Percentiles rank a stretch among this genome's conserved stretches.
Evolutionary conservation across 2,888 invertebrate species (phyloP).

Genomic region (Apamea anceps): DNA sequence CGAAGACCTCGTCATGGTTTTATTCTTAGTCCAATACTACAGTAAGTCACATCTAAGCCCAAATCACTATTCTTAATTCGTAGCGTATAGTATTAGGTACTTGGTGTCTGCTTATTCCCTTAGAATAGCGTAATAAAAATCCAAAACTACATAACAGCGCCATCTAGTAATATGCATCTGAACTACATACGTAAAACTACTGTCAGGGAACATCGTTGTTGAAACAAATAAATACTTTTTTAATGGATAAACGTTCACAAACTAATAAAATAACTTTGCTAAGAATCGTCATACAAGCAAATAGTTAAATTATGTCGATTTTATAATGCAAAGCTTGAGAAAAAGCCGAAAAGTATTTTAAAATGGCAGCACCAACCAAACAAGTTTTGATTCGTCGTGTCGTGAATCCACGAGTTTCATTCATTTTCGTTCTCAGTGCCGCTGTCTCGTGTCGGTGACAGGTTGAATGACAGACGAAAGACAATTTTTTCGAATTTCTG

Average conservation of each 20-base stretch:
- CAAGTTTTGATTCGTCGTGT: slow-evolving; percentile 33
- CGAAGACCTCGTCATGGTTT: not conserved
- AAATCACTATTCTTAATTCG: not conserved
- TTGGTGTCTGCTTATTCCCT: not conserved
- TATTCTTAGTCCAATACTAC: not conserved
- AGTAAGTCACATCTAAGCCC: too few species aligned
- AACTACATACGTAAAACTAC: not conserved
- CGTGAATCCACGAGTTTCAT: slow-evolving; percentile 30
- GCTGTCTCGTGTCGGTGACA: slow-evolving; percentile 39
- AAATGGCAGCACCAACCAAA: slow-evolving; percentile 46
- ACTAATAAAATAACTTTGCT: not conserved
- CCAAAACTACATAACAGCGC: not conserved
- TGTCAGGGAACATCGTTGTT: not conserved
- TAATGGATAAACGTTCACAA: not conserved
- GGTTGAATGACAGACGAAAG: slow-evolving; percentile 38
- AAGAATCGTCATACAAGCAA: not conserved
- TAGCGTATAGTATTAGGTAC: not conserved
- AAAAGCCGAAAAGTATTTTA: not conserved
- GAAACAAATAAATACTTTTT: not conserved
- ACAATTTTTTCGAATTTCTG: slow-evolving; percentile 61
- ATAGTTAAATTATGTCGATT: not conserved
- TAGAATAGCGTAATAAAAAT: rapidly evolving
- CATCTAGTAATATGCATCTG: slow-evolving; percentile 31
- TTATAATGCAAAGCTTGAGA: not conserved
- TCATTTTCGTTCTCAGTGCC: slow-evolving; percentile 37